phyloP scores from a whole-genome alignment of 2,888 invertebrate species.

The Drosophila conformis region DNA sequence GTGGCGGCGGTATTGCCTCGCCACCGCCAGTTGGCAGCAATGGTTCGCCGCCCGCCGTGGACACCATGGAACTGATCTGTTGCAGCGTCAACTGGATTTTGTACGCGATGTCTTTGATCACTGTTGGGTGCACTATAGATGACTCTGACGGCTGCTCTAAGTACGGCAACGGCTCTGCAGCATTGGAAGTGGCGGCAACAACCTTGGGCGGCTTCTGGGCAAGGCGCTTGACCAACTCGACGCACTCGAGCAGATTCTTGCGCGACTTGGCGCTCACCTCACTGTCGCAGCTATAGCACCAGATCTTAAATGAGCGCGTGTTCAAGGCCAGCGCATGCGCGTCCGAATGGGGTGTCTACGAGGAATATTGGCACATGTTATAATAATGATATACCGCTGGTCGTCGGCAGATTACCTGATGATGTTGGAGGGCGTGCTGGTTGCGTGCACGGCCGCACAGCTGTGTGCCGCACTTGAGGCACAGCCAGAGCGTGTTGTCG shows the following conservation, averaged over 20 bases:
- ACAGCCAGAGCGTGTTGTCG: constrained; percentile 89
- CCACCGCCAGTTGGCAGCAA: constrained; percentile 6
- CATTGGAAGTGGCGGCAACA: constrained; percentile 4
- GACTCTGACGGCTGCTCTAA: no score
- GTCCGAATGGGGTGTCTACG: constrained; percentile 90
- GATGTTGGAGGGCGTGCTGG: constrained; percentile 91
- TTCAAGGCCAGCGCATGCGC: constrained; percentile 91
- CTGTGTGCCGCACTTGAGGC: constrained; percentile 92
- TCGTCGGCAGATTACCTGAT: constrained; percentile 83
- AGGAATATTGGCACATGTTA: not conserved
- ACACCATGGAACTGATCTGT: constrained; percentile 67
- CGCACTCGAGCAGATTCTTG: constrained; percentile 90
- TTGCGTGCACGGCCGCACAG: constrained; percentile 89
- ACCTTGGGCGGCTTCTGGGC: constrained; percentile 72
- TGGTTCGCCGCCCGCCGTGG: constrained; percentile 42
- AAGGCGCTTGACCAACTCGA: constrained; percentile 90
- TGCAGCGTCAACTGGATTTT: constrained; percentile 72
- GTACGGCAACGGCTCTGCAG: not conserved
- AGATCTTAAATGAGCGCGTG: constrained; percentile 89
- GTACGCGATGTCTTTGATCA: constrained; percentile 72
- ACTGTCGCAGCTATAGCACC: constrained; percentile 92
- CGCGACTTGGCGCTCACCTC: constrained; percentile 87
- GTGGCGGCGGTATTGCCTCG: constrained; percentile 48
- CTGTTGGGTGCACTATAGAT: not conserved
- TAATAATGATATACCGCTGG: not conserved